Evolutionary conservation across 1,140 invertebrate species (phyloP), one percentile per base, ranked within the genome.

Genomic region (Plodia interpunctella): DNA sequence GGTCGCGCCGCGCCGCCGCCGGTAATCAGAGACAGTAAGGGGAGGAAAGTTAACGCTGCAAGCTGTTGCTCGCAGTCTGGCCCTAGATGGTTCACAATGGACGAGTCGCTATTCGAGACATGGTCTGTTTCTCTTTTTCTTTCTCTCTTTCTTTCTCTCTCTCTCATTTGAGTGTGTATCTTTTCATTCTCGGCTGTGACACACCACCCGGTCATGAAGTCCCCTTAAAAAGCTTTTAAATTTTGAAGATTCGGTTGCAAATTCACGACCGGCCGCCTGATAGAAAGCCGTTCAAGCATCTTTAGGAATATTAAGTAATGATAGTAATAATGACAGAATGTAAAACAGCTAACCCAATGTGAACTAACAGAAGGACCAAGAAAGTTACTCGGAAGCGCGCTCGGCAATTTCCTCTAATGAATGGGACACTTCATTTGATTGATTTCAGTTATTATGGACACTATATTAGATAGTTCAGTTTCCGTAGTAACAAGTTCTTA

Each of bases 31-130:
- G 51, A 25, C 51, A 20, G 51, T 53, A 53, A 53, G 25, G 51
- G 51, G 51, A 53, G 51, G 51, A 53, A 53, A 53, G 51, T 53
- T 53, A 53, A n/a, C 51, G 21, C 49, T 51, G n/a, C 49, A n/a
- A n/a, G n/a, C n/a, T n/a, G n/a, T n/a, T n/a, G 21, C 21, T 20
- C 9, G 10, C 13, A 53, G 51, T 53, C 51, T n/a, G 51, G 51
- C 51, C 13, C 21, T 10, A n/a, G 5, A 0, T n/a, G 8, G 38
- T 44, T 44, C 10, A 44, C 38, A 44, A 15, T 44, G 13, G 38
- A 15, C 38, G 38, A 44, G 38, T 44, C 3, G 10, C 30, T 8
- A 10, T n/a, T n/a, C n/a, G n/a, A n/a, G n/a, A n/a, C n/a, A n/a
- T n/a, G n/a, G n/a, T n/a, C n/a, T n/a, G n/a, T n/a, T n/a, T n/a